These are phyloP conservation scores for Cephalotes varians DNA, from an alignment of 2,888 invertebrate genomes.

Conservation along the genomic window DNA sequence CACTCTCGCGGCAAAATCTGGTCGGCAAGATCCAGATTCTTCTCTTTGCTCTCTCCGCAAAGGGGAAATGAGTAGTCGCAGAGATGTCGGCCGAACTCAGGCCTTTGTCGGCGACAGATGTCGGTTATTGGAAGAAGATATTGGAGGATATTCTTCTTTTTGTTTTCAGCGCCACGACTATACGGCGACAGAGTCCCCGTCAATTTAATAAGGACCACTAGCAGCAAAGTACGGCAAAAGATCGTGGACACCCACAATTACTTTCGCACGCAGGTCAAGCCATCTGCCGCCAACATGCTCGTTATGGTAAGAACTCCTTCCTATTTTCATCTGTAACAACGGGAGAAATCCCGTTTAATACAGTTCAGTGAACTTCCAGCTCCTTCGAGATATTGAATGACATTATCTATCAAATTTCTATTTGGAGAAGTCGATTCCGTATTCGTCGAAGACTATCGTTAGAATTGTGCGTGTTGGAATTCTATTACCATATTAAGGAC, in stretches of 20 bases:
- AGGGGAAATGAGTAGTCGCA: conserved; percentile 3
- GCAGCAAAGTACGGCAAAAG: conserved; percentile 89
- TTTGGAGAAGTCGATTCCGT: background rate
- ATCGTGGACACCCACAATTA: conserved; percentile 92
- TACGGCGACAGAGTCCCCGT: conserved; percentile 88
- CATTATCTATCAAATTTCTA: too few relatives aligned
- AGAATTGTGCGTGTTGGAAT: background rate
- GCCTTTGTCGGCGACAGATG: conserved; percentile 23
- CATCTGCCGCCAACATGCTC: conserved; percentile 93
- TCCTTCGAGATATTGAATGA: too few relatives aligned
- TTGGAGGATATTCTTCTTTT: too few relatives aligned
- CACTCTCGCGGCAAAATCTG: background rate
- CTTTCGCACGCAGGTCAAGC: conserved; percentile 91
- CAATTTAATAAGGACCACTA: conserved; percentile 87
- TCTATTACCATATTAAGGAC: background rate
- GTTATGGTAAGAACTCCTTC: conserved; percentile 88
- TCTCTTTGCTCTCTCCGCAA: background rate
- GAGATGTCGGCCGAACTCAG: background rate
- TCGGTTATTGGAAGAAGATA: conserved; percentile 24
- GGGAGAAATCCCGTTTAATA: background rate
- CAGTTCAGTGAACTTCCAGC: too few relatives aligned
- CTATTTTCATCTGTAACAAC: conserved; percentile 6
- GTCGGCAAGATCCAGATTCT: background rate
- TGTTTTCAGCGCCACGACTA: conserved; percentile 87
- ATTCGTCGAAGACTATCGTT: background rate